phyloP scores from a whole-genome alignment of 2,113 vertebrate species.

The Gymnorhina tibicen region DNA sequence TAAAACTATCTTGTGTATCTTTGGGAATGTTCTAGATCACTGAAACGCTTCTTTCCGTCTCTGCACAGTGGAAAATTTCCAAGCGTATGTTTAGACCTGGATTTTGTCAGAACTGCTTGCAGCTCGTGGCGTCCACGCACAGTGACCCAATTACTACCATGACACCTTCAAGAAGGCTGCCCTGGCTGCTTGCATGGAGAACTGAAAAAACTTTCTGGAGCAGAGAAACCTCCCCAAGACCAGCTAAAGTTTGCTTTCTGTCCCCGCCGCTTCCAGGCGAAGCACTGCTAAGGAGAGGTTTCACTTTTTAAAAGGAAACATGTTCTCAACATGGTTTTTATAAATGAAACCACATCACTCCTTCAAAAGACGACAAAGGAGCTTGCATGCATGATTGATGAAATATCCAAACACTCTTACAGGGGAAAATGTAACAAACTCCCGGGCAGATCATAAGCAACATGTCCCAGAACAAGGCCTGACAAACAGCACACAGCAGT shows the following conservation, averaged over 20 bases:
- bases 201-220: neutral
- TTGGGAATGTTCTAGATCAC: neutral
- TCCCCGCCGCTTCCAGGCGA: neutral
- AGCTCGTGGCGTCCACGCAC: neutral
- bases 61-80: neutral
- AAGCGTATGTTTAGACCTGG: neutral
- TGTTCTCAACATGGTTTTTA: slow-evolving; percentile 21
- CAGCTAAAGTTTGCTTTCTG: neutral
- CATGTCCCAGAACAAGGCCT: slow-evolving; percentile 22
- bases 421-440: neutral
- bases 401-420: slow-evolving; percentile 8
- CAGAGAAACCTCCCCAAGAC: neutral
- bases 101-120: neutral
- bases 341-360: slow-evolving; percentile 51
- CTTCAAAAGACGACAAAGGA: slow-evolving; percentile 32
- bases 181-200: neutral
- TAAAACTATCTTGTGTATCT: neutral
- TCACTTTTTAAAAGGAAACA: slow-evolving; percentile 62
- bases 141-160: neutral
- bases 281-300: slow-evolving; percentile 3
- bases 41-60: neutral
- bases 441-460: neutral
- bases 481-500: neutral
- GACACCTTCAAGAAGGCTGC: neutral
- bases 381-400: slow-evolving; percentile 31